Percentiles rank a stretch among this genome's conserved stretches.
Conservation (phyloP, 1,140 invertebrate species). For the Aphelenchoides fujianensis region DNA sequence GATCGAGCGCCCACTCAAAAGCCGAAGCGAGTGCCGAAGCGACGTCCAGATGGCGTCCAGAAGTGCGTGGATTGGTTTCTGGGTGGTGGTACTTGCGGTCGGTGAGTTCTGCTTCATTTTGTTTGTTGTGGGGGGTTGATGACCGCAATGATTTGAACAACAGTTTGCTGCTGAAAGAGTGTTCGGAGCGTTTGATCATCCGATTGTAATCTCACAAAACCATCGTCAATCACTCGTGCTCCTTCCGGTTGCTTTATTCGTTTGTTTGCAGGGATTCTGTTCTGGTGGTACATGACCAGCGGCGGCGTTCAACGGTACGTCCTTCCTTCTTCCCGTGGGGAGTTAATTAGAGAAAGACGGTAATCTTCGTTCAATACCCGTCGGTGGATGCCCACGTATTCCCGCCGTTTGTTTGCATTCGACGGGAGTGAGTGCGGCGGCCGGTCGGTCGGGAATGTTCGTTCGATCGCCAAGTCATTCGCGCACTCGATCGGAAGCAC, state of each 20-base stretch:
- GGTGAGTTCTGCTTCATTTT: not conserved
- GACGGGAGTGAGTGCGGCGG: too few relatives aligned
- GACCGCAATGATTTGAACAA: too few relatives aligned
- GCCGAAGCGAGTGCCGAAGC: not conserved
- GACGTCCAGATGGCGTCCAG: conserved; percentile 24
- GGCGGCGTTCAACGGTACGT: conserved; percentile 47
- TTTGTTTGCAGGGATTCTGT: not conserved
- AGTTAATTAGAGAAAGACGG: conserved; percentile 16
- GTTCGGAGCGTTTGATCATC: not conserved
- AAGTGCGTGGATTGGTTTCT: conserved; percentile 27
- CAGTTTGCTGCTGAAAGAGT: too few relatives aligned
- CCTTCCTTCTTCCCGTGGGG: conserved; percentile 15
- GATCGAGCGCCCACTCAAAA: too few relatives aligned
- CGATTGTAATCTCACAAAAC: not conserved
- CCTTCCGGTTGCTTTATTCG: too few relatives aligned
- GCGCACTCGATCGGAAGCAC: not conserved
- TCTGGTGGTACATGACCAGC: conserved; percentile 34
- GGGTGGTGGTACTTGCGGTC: not conserved
- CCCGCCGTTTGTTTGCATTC: conserved; percentile 1
- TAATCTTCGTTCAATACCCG: not conserved
- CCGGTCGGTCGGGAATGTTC: not conserved
- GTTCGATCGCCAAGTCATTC: not conserved
- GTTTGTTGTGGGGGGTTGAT: too few relatives aligned
- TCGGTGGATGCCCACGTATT: not conserved
- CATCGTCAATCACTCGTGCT: not conserved